Percentiles rank a stretch among this genome's conserved stretches.
Conservation (phyloP, 1,140 invertebrate genomes). For the Drosophila asahinai region DNA sequence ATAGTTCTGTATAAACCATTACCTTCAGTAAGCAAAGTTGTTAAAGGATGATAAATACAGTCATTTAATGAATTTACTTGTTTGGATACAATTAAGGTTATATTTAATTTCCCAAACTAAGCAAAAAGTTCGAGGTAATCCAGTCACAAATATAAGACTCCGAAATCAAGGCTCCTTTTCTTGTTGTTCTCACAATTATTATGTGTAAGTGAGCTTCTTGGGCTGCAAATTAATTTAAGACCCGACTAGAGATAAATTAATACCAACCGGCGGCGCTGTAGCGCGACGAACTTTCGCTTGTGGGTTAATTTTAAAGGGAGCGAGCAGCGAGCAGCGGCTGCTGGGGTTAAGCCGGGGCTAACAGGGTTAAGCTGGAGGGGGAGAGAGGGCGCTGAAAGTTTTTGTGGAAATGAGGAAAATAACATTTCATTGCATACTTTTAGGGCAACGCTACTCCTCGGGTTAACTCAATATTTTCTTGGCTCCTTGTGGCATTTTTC, state of each 20-base stretch:
- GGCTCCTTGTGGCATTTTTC: conserved; percentile 44
- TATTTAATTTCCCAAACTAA: too few relatives aligned
- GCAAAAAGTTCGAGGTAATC: too few relatives aligned
- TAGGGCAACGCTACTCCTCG: conserved; percentile 38
- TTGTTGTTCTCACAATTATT: conserved; percentile 10
- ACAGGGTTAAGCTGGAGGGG: background rate
- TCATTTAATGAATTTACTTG: too few relatives aligned
- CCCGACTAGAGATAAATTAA: conserved; percentile 15
- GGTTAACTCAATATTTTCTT: conserved; percentile 61
- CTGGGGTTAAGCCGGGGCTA: background rate
- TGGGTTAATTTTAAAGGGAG: conserved; percentile 8
- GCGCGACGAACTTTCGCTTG: conserved; percentile 15
- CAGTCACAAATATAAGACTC: too few relatives aligned
- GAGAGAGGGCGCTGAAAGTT: conserved; percentile 20
- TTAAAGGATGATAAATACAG: too few relatives aligned
- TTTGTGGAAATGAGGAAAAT: conserved; percentile 45
- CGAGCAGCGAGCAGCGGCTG: background rate
- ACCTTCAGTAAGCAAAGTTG: background rate
- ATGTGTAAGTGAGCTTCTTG: conserved; percentile 15
- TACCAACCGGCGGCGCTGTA: conserved; percentile 20
- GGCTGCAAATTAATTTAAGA: conserved; percentile 34
- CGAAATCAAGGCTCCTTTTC: too few relatives aligned
- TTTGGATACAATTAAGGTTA: too few relatives aligned
- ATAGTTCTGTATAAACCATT: too few relatives aligned
- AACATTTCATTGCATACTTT: conserved; percentile 53